phyloP scores from a whole-genome alignment of 2,888 invertebrate species.

The Barypeithes pellucidus region DNA sequence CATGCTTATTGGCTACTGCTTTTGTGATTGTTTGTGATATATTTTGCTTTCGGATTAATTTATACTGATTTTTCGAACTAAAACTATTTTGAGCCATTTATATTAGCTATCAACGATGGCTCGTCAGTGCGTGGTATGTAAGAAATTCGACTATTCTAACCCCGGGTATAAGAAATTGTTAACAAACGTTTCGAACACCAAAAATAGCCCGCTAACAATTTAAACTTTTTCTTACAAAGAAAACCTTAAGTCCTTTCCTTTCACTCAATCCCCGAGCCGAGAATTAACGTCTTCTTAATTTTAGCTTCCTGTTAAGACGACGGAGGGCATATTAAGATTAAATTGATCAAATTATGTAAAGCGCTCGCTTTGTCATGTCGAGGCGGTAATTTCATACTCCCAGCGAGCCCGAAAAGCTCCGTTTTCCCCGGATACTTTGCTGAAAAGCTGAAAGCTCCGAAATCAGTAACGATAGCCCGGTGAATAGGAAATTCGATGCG shows the following conservation, averaged over 20 bases:
- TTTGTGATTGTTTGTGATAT: too few relatives aligned
- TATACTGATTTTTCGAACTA: too few relatives aligned
- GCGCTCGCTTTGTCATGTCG: slow-evolving; percentile 62
- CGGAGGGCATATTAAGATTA: slow-evolving; percentile 48
- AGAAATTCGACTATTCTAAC: too few relatives aligned
- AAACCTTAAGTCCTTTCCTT: neutral
- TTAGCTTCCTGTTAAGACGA: slow-evolving; percentile 41
- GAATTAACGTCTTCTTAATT: slow-evolving; percentile 51
- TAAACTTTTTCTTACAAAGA: neutral
- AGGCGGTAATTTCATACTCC: slow-evolving; percentile 67
- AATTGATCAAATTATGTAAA: slow-evolving; percentile 63
- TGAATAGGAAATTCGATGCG: slow-evolving; percentile 16
- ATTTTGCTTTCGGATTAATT: too few relatives aligned
- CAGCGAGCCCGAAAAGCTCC: slow-evolving; percentile 61
- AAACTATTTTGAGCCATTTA: too few relatives aligned
- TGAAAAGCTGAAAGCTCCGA: slow-evolving; percentile 45
- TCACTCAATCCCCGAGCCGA: slow-evolving; percentile 35
- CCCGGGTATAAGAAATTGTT: too few relatives aligned
- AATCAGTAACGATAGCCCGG: slow-evolving; percentile 39
- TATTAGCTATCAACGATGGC: too few relatives aligned
- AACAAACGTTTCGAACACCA: too few relatives aligned
- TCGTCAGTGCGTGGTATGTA: too few relatives aligned
- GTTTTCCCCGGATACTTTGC: slow-evolving; percentile 60
- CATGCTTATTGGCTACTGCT: too few relatives aligned
- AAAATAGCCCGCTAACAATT: too few relatives aligned